Conservation (phyloP, 2,888 invertebrate species). For the Stictocephala bisonia region DNA sequence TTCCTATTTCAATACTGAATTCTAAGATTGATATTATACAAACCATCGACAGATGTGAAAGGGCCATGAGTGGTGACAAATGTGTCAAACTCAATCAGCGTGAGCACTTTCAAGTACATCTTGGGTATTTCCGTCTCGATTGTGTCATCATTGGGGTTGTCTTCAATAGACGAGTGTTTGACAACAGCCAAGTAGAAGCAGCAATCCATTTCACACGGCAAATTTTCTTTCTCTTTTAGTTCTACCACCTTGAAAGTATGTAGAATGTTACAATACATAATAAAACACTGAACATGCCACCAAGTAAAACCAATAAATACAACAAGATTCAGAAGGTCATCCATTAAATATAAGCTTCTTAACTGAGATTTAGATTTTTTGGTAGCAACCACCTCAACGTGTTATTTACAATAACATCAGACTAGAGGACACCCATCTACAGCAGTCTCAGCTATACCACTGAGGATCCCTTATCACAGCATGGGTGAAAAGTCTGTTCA, state of each 20-base stretch:
- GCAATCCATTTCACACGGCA: constrained; percentile 79
- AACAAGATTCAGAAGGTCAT: not conserved
- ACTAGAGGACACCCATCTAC: no score
- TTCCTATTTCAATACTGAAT: no score
- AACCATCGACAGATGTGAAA: constrained; percentile 91
- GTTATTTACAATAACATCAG: no score
- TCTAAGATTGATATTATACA: no score
- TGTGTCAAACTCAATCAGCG: constrained; percentile 89
- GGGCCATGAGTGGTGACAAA: constrained; percentile 95
- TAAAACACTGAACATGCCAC: constrained; percentile 38
- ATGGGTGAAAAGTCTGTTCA: no score
- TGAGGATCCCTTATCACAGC: no score
- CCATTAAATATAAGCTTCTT: no score
- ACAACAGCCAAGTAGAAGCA: constrained; percentile 81
- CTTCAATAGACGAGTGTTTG: constrained; percentile 72
- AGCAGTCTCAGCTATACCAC: no score
- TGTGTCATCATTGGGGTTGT: constrained; percentile 70
- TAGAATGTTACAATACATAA: constrained; percentile 56
- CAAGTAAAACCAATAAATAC: not conserved
- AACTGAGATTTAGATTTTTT: no score
- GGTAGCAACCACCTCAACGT: no score
- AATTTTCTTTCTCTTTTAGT: constrained; percentile 82
- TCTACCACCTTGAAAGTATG: constrained; percentile 80
- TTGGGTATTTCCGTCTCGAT: constrained; percentile 75
- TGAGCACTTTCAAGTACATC: constrained; percentile 71